Conservation (phyloP, 2,888 invertebrate genomes). For the Galerucella pusilla region DNA sequence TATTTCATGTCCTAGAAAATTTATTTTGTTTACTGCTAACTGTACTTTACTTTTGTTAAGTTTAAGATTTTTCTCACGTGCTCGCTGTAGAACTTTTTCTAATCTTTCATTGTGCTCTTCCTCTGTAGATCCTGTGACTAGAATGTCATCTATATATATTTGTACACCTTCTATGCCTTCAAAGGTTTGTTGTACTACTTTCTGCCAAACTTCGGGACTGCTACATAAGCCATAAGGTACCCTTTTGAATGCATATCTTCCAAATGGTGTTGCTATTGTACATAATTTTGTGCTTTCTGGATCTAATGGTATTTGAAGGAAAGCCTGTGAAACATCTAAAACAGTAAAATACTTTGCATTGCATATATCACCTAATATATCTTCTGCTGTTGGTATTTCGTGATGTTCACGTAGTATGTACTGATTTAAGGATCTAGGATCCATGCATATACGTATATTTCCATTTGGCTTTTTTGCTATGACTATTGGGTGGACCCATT, state of each 20-base stretch:
- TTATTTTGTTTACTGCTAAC: neutral
- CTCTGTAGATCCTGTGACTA: neutral
- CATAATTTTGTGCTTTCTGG: neutral
- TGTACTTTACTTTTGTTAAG: conserved; percentile 8
- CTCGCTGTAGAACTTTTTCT: neutral
- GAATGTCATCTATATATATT: conserved; percentile 6
- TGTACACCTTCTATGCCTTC: neutral
- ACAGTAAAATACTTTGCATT: conserved; percentile 3
- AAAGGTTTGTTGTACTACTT: conserved; percentile 1
- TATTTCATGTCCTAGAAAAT: no score
- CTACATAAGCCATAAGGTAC: conserved; percentile 6
- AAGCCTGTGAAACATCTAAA: neutral
- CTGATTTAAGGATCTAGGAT: conserved; percentile 2
- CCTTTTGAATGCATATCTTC: neutral
- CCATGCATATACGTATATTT: conserved; percentile 2
- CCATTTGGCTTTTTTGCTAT: neutral
- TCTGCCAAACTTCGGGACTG: conserved; percentile 9
- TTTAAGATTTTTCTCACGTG: conserved; percentile 4
- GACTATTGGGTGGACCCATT: conserved; percentile 1
- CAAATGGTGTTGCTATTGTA: conserved; percentile 10
- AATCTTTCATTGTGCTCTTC: conserved; percentile 10
- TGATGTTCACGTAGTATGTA: neutral
- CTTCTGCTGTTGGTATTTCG: neutral
- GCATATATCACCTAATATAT: neutral
- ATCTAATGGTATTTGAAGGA: conserved; percentile 11